These are phyloP conservation scores for Semnornis frantzii DNA, from an alignment of 2,113 vertebrate species.

Conservation along the genomic window DNA sequence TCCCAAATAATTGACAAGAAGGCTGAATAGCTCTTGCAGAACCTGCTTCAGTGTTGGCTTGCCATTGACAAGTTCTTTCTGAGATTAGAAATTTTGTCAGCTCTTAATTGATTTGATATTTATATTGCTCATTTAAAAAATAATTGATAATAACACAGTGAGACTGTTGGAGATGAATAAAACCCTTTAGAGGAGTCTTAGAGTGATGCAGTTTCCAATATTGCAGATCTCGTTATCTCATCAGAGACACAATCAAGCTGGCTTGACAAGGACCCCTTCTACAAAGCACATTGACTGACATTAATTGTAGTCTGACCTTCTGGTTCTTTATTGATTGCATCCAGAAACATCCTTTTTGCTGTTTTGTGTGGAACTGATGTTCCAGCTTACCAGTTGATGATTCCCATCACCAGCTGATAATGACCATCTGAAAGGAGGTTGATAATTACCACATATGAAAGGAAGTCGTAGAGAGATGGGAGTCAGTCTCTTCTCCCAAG, in stretches of 20 bases:
- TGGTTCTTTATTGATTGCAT: constrained; percentile 23
- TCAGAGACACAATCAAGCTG: background rate
- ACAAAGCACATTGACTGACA: background rate
- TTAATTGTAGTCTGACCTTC: background rate
- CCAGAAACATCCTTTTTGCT: background rate
- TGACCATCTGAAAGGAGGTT: background rate
- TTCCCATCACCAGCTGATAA: background rate
- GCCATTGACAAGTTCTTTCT: background rate
- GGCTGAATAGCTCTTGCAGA: background rate
- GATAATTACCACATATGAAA: background rate
- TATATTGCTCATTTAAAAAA: background rate
- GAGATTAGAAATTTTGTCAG: background rate
- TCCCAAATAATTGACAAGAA: rapidly evolving
- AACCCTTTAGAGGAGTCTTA: background rate
- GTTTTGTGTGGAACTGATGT: background rate
- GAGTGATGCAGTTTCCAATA: background rate
- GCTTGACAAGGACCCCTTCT: background rate
- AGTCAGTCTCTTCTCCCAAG: too few species aligned
- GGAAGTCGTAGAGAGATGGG: too few species aligned
- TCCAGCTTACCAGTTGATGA: background rate
- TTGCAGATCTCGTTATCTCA: background rate
- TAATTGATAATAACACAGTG: background rate
- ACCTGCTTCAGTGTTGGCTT: background rate
- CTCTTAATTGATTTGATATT: background rate
- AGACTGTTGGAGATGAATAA: background rate